Evolutionary conservation across 2,888 invertebrate species (phyloP).

Genomic region (Monopis laevigella): DNA sequence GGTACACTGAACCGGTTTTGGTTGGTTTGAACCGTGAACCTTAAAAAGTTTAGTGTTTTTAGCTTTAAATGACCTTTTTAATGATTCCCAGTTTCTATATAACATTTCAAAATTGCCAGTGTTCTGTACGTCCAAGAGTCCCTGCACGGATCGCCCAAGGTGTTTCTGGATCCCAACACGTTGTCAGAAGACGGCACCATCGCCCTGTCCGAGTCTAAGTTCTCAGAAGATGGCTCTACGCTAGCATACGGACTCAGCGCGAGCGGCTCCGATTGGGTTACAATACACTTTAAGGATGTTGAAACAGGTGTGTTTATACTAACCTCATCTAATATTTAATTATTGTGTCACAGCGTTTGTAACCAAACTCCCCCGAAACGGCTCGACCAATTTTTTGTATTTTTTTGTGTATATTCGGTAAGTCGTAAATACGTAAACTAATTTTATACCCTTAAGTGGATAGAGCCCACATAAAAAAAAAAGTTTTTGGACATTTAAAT

Average conservation of each 20-base stretch:
- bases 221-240: slow-evolving; percentile 89
- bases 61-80: too few relatives aligned
- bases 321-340: not conserved
- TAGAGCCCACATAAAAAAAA: too few relatives aligned
- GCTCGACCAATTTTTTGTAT: too few relatives aligned
- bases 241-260: slow-evolving; percentile 92
- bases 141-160: slow-evolving; percentile 76
- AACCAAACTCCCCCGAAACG: too few relatives aligned
- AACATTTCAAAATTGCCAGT: slow-evolving; percentile 56
- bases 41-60: too few relatives aligned
- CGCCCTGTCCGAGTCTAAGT: slow-evolving; percentile 77
- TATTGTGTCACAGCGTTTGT: too few relatives aligned
- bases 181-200: slow-evolving; percentile 92
- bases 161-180: slow-evolving; percentile 95
- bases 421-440: too few relatives aligned
- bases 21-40: too few relatives aligned
- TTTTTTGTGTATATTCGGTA: too few relatives aligned
- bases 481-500: too few relatives aligned
- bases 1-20: too few relatives aligned
- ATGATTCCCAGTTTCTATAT: not conserved
- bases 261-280: slow-evolving; percentile 97
- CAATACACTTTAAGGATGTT: slow-evolving; percentile 83
- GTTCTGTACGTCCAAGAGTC: slow-evolving; percentile 90
- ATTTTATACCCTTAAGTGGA: too few relatives aligned
- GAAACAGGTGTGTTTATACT: slow-evolving; percentile 64